A percentile compares a stretch with the other conserved stretches of the same genome.
Conservation (phyloP, 1,140 invertebrate genomes). For the Maconellicoccus hirsutus region DNA sequence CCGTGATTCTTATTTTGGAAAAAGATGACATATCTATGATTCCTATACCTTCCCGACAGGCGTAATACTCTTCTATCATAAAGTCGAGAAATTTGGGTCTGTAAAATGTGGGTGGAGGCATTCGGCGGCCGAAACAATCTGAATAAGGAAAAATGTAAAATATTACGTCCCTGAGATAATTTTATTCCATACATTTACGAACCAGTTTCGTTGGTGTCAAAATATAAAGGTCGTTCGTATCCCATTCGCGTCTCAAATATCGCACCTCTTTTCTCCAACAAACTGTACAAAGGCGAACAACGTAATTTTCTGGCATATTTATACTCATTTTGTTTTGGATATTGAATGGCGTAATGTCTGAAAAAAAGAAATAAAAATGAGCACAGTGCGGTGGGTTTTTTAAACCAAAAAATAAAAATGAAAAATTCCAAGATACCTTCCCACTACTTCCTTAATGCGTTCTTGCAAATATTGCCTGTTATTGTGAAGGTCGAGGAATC, state of each 20-base stretch:
- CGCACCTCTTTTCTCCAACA: slow-evolving; percentile 59
- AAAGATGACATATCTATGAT: slow-evolving; percentile 78
- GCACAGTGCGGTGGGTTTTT: not conserved
- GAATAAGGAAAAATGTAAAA: too few species aligned
- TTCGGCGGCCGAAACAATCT: slow-evolving; percentile 29
- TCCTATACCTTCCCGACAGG: slow-evolving; percentile 64
- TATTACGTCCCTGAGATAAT: too few species aligned
- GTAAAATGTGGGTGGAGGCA: slow-evolving; percentile 48
- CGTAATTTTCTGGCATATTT: slow-evolving; percentile 56
- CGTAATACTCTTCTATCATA: slow-evolving; percentile 61
- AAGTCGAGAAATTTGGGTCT: slow-evolving; percentile 66
- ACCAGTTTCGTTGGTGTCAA: slow-evolving; percentile 39
- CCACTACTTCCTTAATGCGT: slow-evolving; percentile 59
- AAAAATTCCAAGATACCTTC: slow-evolving; percentile 38
- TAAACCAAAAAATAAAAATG: slow-evolving; percentile 27
- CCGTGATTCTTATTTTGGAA: slow-evolving; percentile 67
- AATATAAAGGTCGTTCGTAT: slow-evolving; percentile 63
- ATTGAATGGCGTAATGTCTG: slow-evolving; percentile 49
- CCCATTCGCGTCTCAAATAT: slow-evolving; percentile 75
- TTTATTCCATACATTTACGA: too few species aligned
- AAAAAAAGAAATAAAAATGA: slow-evolving; percentile 26
- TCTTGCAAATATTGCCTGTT: slow-evolving; percentile 62
- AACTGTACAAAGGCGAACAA: slow-evolving; percentile 65
- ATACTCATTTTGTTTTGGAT: slow-evolving; percentile 50
- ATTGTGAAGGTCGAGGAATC: slow-evolving; percentile 72